Evolutionary conservation across 2,888 invertebrate species (phyloP).

Genomic region (Oxytorus armatus): DNA sequence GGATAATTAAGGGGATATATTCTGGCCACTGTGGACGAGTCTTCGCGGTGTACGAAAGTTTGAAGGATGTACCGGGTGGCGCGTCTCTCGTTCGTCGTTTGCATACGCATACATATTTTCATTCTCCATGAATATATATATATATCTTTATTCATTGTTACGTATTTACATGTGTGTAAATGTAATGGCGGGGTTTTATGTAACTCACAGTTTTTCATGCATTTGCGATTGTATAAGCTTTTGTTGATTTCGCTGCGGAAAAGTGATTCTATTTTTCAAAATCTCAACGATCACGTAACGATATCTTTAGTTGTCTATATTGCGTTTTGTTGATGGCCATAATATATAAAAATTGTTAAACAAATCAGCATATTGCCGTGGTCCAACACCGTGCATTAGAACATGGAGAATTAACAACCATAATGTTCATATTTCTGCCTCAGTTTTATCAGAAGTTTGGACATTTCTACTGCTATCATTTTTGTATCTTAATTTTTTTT

Average conservation of each 20-base stretch:
- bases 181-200: neutral
- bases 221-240: neutral
- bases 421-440: too few relatives aligned
- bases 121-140: neutral
- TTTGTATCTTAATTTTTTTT: too few relatives aligned
- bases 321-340: too few relatives aligned
- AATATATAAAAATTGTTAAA: too few relatives aligned
- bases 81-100: slow-evolving; percentile 47
- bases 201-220: too few relatives aligned
- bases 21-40: slow-evolving; percentile 81
- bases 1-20: slow-evolving; percentile 85
- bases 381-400: too few relatives aligned
- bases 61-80: slow-evolving; percentile 82
- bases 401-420: too few relatives aligned
- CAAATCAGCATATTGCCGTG: too few relatives aligned
- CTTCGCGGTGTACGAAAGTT: slow-evolving; percentile 77
- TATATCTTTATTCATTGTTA: neutral
- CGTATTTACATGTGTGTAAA: neutral
- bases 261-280: neutral
- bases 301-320: too few relatives aligned
- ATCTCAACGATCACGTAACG: slow-evolving; percentile 11
- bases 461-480: too few relatives aligned
- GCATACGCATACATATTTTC: neutral
- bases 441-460: too few relatives aligned
- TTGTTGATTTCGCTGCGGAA: neutral